These are phyloP conservation scores for Muscidifurax raptorellus DNA, from an alignment of 1,140 invertebrate genomes.

Conservation along the genomic window DNA sequence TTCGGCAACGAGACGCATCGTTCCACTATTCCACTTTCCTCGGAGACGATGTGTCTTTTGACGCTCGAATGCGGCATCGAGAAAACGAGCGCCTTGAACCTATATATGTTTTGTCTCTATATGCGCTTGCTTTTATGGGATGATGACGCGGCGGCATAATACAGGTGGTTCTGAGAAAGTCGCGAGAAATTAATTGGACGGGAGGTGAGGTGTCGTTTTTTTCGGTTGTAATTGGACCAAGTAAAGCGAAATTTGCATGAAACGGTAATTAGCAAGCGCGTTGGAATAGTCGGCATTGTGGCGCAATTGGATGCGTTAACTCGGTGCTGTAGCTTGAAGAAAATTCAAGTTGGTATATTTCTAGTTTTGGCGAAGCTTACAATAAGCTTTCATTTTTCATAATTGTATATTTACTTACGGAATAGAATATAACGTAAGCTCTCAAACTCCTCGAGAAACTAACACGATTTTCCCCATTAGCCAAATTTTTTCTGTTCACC, in stretches of 20 bases:
- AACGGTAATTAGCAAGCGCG: no score
- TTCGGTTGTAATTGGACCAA: not conserved
- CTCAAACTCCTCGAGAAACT: no score
- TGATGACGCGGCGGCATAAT: not conserved
- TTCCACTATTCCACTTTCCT: constrained; percentile 37
- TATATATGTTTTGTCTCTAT: not conserved
- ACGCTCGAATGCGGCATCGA: not conserved
- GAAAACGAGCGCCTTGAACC: not conserved
- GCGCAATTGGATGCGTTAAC: no score
- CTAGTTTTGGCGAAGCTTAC: no score
- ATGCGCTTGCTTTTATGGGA: not conserved
- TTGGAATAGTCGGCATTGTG: no score
- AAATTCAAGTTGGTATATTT: no score
- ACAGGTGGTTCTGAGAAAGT: not conserved
- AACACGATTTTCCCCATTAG: no score
- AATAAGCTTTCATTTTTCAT: no score
- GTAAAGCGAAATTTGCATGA: not conserved
- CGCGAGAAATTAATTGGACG: not conserved
- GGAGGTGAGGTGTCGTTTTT: not conserved
- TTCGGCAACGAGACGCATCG: not conserved
- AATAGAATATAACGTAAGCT: no score
- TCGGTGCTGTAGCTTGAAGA: no score
- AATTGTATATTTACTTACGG: no score
- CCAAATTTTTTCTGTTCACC: not conserved
- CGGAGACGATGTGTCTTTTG: not conserved